Percentiles rank a stretch among this genome's conserved stretches.
Evolutionary conservation across 2,797 vertebrate genomes (phyloP).

Genomic region (Pseudochaenichthys georgianus): DNA sequence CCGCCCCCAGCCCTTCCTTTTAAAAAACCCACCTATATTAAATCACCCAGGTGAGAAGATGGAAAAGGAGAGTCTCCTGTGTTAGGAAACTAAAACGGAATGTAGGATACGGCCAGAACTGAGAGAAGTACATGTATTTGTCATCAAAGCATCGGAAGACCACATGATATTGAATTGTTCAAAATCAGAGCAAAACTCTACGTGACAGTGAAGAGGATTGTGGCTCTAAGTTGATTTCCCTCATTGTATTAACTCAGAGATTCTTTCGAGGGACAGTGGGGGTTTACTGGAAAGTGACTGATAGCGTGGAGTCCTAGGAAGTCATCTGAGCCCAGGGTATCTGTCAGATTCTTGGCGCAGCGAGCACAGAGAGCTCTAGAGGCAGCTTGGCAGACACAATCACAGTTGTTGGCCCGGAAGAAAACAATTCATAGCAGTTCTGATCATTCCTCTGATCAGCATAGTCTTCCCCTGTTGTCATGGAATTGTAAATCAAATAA

Average conservation of each 20-base stretch:
- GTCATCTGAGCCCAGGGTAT: conserved; percentile 61
- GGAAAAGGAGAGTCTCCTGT: not conserved
- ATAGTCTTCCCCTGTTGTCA: no score
- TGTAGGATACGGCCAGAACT: not conserved
- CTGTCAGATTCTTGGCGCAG: conserved; percentile 59
- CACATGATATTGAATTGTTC: not conserved
- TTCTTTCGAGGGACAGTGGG: conserved; percentile 31
- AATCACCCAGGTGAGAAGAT: conserved; percentile 22
- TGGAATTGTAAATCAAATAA: no score
- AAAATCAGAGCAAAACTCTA: not conserved
- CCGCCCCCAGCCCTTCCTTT: conserved; percentile 3
- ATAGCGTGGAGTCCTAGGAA: conserved; percentile 50
- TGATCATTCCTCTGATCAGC: no score
- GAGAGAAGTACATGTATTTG: not conserved
- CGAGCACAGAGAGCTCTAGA: conserved; percentile 23
- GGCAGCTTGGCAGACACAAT: conserved; percentile 3
- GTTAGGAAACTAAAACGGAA: not conserved
- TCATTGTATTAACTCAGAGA: conserved; percentile 39
- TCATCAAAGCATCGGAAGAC: no score
- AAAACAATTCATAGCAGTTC: conserved; percentile 3
- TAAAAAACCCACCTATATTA: not conserved
- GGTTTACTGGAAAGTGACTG: conserved; percentile 61
- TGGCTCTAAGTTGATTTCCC: conserved; percentile 27
- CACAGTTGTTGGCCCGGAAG: not conserved
- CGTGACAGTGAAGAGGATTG: conserved; percentile 11